Evolutionary conservation across 2,797 vertebrate species (phyloP).

Genomic region (Mycteria americana): DNA sequence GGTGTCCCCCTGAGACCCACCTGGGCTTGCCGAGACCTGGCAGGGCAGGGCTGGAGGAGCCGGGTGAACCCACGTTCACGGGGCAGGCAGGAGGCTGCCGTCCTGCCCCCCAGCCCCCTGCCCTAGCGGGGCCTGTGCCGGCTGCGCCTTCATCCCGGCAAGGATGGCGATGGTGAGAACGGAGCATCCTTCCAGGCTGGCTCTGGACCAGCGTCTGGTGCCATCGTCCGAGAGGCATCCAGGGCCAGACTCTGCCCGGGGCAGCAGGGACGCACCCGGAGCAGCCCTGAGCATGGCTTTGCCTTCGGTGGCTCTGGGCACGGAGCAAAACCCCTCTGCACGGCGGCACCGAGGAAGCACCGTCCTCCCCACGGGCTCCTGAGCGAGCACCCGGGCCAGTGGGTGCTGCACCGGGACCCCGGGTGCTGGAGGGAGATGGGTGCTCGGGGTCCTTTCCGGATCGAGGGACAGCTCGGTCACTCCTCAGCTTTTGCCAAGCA

Average conservation of each 20-base stretch:
- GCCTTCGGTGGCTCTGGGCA: rapidly evolving
- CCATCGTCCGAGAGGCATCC: not conserved
- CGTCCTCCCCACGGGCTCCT: rapidly evolving
- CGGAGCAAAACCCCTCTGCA: not conserved
- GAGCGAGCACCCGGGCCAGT: not conserved
- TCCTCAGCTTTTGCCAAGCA: not conserved
- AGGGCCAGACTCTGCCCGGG: not conserved
- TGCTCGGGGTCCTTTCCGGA: rapidly evolving
- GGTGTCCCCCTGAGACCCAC: not conserved
- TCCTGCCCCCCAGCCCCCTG: not conserved
- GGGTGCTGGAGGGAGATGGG: not conserved
- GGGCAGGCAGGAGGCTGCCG: not conserved
- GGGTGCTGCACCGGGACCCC: not conserved
- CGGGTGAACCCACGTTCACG: rapidly evolving
- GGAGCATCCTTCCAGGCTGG: not conserved
- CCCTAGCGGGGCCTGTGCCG: rapidly evolving
- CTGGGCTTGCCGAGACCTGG: not conserved
- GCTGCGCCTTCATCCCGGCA: rapidly evolving
- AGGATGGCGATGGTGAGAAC: not conserved
- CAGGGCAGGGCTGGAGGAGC: not conserved
- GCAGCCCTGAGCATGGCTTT: not conserved
- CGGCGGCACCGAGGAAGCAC: not conserved
- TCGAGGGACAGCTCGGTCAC: not conserved
- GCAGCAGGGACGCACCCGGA: not conserved
- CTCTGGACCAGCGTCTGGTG: not conserved